Evolutionary conservation across 2,113 vertebrate genomes (phyloP), one percentile per base, ranked within the genome.

Genomic region (Mionectes macconnelli): DNA sequence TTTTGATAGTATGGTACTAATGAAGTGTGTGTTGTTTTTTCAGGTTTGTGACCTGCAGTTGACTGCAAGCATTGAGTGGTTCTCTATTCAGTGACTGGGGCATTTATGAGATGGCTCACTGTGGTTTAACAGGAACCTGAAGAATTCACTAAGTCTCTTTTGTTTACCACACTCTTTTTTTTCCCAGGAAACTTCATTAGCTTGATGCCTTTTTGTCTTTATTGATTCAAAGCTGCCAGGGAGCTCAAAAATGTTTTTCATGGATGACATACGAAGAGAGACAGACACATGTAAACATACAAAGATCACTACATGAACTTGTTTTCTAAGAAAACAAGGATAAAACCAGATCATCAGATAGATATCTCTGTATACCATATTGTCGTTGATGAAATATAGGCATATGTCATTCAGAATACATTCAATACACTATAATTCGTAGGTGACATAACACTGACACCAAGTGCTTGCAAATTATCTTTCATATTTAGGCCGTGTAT

Each of bases 391-490:
- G 87, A 91, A 57, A 89, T 57, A 52, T n/a, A 53, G 93, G 42
- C 42, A 67, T 82, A 84, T 80, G 80, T 44, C 68, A 94, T 85
- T 97, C 81, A 91, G 60, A 95, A 80, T 87, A n/a, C 22, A 94
- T 97, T 96, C 79, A 93, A 50, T 92, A 94, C 82, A 45, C 53
- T 84, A 49, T 93, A 95, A 97, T 83, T 96, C 23, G 42, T 95
- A 94, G 79, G 30, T 96, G 94, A 93, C 76, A 95, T 91, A 95
- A 92, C 50, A 90, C 52, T 96, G 96, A 96, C 74, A 91, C 13
- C 9, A 27, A 97, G 21, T 88, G 90, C 33, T 97, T 97, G 96
- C 62, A 96, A 97, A 96, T 97, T 93, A 91, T 87, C 85, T 95
- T 83, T 91, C 39, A 56, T 67, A 95, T 96, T 97, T 96, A 94